Percentiles rank a stretch among this genome's conserved stretches.
Conservation (phyloP, 2,888 invertebrate species). For the Drosophila histrio region DNA sequence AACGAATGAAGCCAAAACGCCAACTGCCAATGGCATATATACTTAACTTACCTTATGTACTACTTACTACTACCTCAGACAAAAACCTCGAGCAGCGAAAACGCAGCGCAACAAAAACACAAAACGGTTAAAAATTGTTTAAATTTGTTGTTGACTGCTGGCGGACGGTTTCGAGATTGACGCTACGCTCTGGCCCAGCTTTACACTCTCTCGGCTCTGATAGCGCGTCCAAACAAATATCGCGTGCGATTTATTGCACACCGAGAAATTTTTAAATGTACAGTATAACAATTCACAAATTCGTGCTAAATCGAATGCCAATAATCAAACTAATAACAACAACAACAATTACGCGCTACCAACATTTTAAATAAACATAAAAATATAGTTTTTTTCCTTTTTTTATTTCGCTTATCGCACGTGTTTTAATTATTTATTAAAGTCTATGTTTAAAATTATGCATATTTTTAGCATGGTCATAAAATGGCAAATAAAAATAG, state of each 20-base stretch:
- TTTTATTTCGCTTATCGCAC: background rate
- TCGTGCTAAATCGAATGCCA: constrained; percentile 57
- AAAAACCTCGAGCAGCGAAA: constrained; percentile 56
- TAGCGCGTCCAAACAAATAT: constrained; percentile 34
- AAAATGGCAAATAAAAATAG: background rate
- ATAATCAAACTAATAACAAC: constrained; percentile 37
- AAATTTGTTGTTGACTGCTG: constrained; percentile 64
- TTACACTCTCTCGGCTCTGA: constrained; percentile 25
- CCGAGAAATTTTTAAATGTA: constrained; percentile 31
- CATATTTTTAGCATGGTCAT: constrained; percentile 14
- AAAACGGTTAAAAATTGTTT: constrained; percentile 75
- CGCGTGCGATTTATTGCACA: constrained; percentile 59
- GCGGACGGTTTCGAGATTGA: constrained; percentile 53
- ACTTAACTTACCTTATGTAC: constrained; percentile 57
- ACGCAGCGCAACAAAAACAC: constrained; percentile 27
- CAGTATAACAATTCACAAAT: constrained; percentile 45
- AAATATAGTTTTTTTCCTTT: background rate
- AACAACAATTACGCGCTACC: background rate
- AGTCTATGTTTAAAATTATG: constrained; percentile 2
- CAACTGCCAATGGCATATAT: constrained; percentile 75
- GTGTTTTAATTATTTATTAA: constrained; percentile 28
- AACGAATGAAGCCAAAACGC: constrained; percentile 76
- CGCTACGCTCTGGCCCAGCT: constrained; percentile 31
- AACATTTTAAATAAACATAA: constrained; percentile 12
- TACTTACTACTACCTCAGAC: constrained; percentile 9